Conservation (phyloP, 2,797 vertebrate species). For the Pantherophis alleghaniensis region DNA sequence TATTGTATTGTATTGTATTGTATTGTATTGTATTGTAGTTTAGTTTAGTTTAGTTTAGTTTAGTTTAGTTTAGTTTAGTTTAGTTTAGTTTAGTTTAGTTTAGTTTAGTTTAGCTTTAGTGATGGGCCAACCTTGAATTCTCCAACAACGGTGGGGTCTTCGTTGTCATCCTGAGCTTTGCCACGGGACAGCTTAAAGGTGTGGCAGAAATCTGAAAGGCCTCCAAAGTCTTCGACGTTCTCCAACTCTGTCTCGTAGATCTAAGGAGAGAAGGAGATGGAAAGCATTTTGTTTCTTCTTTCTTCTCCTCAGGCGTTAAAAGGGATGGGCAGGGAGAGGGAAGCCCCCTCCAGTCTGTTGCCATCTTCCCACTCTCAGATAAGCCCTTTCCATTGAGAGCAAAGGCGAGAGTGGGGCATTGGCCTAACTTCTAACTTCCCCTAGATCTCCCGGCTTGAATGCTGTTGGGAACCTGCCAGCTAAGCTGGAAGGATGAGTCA, state of each 20-base stretch:
- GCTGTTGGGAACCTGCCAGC: no score
- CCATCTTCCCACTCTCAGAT: neutral
- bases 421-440: neutral
- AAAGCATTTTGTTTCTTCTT: fast-evolving
- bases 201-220: conserved; percentile 90
- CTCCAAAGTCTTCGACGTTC: conserved; percentile 77
- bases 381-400: neutral
- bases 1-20: no score
- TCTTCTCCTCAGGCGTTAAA: neutral
- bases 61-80: neutral
- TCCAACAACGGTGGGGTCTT: conserved; percentile 90
- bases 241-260: conserved; percentile 85
- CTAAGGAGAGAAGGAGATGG: conserved; percentile 58
- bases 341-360: neutral
- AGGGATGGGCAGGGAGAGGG: neutral
- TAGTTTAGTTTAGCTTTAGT: neutral
- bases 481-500: no score
- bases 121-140: conserved; percentile 86
- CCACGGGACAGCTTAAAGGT: conserved; percentile 90
- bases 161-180: conserved; percentile 79
- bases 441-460: neutral
- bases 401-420: neutral
- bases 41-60: neutral
- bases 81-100: neutral
- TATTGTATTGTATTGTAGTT: neutral